Evolutionary conservation across 2,113 vertebrate genomes (phyloP).

Genomic region (Poeciliopsis prolifica): DNA sequence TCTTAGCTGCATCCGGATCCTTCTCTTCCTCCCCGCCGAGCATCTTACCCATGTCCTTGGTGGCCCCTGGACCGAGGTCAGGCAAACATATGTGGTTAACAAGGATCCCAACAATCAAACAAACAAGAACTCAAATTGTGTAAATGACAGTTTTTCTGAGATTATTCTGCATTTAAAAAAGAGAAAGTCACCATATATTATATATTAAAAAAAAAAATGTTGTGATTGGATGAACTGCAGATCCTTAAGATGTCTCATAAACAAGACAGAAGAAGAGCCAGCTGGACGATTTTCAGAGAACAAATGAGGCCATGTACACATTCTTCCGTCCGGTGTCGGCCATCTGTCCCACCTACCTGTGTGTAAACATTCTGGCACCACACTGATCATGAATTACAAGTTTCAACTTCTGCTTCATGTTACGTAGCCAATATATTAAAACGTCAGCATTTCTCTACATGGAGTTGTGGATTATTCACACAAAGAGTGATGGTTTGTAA

Average conservation of each 20-base stretch:
- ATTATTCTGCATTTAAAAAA: not conserved
- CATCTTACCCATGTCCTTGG: constrained; percentile 99
- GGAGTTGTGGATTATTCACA: too few relatives aligned
- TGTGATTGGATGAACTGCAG: not conserved
- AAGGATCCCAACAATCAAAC: not conserved
- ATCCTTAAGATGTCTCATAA: constrained; percentile 21
- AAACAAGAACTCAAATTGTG: not conserved
- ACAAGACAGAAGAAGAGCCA: constrained; percentile 36
- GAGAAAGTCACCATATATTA: not conserved
- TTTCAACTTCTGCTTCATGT: not conserved
- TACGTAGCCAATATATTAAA: not conserved
- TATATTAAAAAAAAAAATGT: not conserved
- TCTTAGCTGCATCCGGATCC: constrained; percentile 95
- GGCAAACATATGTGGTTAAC: not conserved
- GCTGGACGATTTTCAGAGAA: constrained; percentile 49
- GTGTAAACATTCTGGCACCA: not conserved
- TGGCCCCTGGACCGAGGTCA: constrained; percentile 84
- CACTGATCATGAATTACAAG: not conserved
- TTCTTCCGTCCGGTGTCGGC: constrained; percentile 18
- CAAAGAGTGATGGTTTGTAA: not conserved
- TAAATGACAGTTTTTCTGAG: not conserved
- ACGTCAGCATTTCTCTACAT: not conserved
- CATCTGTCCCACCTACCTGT: constrained; percentile 41
- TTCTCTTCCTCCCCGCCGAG: constrained; percentile 97
- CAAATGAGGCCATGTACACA: constrained; percentile 30